Conservation (phyloP, 2,113 vertebrate genomes). For the Hippocampus mohnikei region DNA sequence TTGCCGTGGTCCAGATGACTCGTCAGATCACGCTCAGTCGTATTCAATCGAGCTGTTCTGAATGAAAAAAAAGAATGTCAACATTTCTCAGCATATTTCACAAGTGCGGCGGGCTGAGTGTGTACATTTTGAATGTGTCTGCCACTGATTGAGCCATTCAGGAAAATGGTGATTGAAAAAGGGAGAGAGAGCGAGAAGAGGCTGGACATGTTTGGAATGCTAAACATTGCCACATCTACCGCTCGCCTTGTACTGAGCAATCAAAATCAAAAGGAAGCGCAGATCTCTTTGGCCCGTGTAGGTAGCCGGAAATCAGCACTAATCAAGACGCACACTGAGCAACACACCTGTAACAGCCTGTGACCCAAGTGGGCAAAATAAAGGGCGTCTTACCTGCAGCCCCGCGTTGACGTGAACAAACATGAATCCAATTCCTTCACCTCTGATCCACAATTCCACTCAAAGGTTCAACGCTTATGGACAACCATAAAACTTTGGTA, state of each 20-base stretch:
- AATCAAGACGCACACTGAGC: constrained; percentile 54
- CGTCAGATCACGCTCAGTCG: constrained; percentile 54
- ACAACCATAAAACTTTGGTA: constrained; percentile 29
- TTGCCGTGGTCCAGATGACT: constrained; percentile 23
- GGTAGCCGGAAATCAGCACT: constrained; percentile 46
- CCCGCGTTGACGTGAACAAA: constrained; percentile 9
- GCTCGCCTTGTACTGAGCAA: constrained; percentile 44
- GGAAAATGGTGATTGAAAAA: constrained; percentile 33
- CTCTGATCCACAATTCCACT: constrained; percentile 20
- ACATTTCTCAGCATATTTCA: constrained; percentile 33
- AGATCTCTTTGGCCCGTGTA: constrained; percentile 18
- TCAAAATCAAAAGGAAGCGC: constrained; percentile 57
- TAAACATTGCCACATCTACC: constrained; percentile 34
- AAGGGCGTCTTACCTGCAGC: constrained; percentile 15
- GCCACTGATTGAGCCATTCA: constrained; percentile 28
- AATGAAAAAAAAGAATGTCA: constrained; percentile 25
- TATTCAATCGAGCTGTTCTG: constrained; percentile 22
- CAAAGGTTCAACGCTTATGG: constrained; percentile 8
- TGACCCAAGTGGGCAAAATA: constrained; percentile 28
- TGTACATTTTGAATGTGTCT: constrained; percentile 22
- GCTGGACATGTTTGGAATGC: constrained; percentile 29
- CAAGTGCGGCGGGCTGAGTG: neutral
- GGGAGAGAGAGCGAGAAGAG: constrained; percentile 23
- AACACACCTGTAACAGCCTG: constrained; percentile 26
- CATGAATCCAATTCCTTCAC: constrained; percentile 20